These are phyloP conservation scores for Acanthosepion pharaonis DNA, from an alignment of 2,888 invertebrate species.

Conservation along the genomic window DNA sequence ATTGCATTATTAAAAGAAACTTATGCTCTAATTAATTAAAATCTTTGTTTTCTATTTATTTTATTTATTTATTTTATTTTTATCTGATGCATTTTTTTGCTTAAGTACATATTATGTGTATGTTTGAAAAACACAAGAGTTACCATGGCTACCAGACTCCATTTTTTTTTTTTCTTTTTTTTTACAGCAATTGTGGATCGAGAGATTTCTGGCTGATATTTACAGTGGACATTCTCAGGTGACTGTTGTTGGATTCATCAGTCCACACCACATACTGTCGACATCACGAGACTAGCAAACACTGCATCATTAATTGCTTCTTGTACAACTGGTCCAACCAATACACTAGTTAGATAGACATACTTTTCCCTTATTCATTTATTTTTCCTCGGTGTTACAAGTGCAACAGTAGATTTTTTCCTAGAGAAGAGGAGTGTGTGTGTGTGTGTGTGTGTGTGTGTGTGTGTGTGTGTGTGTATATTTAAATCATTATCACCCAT, in stretches of 20 bases:
- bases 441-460: too few relatives aligned
- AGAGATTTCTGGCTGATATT: background rate
- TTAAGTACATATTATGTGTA: too few relatives aligned
- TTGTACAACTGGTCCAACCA: background rate
- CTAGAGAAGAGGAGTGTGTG: too few relatives aligned
- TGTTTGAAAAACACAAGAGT: background rate
- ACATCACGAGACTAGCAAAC: background rate
- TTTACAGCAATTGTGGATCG: background rate
- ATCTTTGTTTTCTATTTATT: too few relatives aligned
- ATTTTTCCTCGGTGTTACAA: background rate
- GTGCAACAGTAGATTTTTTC: background rate
- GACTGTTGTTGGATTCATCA: background rate
- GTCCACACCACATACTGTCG: background rate
- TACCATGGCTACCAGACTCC: background rate
- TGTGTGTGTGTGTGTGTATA: too few relatives aligned
- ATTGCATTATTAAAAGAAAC: too few relatives aligned
- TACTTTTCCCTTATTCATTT: background rate
- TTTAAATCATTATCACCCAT: too few relatives aligned
- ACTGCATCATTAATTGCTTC: background rate
- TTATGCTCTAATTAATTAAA: too few relatives aligned
- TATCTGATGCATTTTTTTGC: too few relatives aligned
- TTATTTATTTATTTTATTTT: too few relatives aligned
- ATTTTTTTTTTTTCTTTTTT: too few relatives aligned
- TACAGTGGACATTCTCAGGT: conserved; percentile 33
- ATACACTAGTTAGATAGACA: background rate